These are phyloP conservation scores for Venusia cambrica DNA, from an alignment of 2,888 invertebrate species.

Conservation along the genomic window DNA sequence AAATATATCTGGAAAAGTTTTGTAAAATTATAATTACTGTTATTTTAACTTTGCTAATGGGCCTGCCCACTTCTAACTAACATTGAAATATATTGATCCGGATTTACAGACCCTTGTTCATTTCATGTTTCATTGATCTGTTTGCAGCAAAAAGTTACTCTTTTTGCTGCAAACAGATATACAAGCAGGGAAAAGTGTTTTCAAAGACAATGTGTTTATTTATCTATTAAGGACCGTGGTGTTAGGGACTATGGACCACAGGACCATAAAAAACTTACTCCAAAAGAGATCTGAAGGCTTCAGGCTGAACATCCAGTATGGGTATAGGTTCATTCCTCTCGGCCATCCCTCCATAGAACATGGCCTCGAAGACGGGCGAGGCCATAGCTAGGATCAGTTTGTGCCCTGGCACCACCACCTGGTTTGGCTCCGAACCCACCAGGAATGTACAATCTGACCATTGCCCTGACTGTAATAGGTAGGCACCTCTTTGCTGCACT, in stretches of 20 bases:
- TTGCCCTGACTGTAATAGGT: conserved; percentile 88
- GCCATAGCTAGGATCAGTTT: conserved; percentile 92
- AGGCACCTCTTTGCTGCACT: conserved; percentile 86
- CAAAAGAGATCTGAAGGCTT: conserved; percentile 90
- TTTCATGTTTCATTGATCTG: too few species aligned
- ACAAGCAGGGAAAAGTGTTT: too few species aligned
- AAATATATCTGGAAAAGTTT: conserved; percentile 83
- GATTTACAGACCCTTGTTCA: too few species aligned
- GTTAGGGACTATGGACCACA: too few species aligned
- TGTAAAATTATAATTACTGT: too few species aligned
- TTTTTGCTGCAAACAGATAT: too few species aligned
- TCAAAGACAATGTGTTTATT: too few species aligned
- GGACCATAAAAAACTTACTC: conserved; percentile 79
- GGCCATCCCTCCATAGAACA: conserved; percentile 92
- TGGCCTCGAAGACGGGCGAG: conserved; percentile 93
- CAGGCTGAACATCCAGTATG: conserved; percentile 92
- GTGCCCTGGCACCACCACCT: conserved; percentile 87
- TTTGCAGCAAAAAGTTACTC: too few species aligned
- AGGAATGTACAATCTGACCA: conserved; percentile 93
- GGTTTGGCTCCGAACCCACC: conserved; percentile 89
- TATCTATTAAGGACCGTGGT: too few species aligned
- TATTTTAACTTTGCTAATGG: too few species aligned
- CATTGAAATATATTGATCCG: too few species aligned
- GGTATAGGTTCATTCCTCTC: conserved; percentile 89
- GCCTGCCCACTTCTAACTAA: too few species aligned